phyloP scores from a whole-genome alignment of 2,888 invertebrate genomes.

The Cheilosia pagana region DNA sequence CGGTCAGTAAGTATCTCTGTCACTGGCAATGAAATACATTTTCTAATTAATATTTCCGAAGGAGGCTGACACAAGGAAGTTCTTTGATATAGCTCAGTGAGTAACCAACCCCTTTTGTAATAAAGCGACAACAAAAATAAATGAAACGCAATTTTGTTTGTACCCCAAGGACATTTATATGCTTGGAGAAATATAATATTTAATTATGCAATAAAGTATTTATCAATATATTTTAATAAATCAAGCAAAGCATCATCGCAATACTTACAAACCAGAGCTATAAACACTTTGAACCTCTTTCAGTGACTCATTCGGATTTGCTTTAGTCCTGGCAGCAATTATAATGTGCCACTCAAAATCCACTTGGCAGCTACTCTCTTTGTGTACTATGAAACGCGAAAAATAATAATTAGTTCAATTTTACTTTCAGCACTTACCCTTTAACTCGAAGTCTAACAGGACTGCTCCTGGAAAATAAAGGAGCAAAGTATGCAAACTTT shows the following conservation, averaged over 20 bases:
- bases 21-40: constrained; percentile 6
- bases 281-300: too few relatives aligned
- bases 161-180: neutral
- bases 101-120: constrained; percentile 8
- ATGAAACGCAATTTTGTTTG: neutral
- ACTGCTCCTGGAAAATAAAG: neutral
- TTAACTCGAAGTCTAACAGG: neutral
- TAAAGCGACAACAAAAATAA: constrained; percentile 7
- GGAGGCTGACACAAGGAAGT: neutral
- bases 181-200: neutral
- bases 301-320: too few relatives aligned
- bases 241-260: too few relatives aligned
- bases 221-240: too few relatives aligned
- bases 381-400: neutral
- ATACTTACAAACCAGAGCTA: too few relatives aligned
- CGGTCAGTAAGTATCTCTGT: neutral
- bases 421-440: neutral
- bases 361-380: neutral
- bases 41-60: constrained; percentile 25
- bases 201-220: too few relatives aligned
- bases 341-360: neutral
- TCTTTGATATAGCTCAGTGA: constrained; percentile 5
- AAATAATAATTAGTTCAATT: constrained; percentile 11
- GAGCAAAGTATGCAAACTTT: neutral
- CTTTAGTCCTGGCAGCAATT: too few relatives aligned